Base-by-base conservation (phyloP, 2,113 vertebrate genomes). In the Corythoichthys intestinalis region DNA sequence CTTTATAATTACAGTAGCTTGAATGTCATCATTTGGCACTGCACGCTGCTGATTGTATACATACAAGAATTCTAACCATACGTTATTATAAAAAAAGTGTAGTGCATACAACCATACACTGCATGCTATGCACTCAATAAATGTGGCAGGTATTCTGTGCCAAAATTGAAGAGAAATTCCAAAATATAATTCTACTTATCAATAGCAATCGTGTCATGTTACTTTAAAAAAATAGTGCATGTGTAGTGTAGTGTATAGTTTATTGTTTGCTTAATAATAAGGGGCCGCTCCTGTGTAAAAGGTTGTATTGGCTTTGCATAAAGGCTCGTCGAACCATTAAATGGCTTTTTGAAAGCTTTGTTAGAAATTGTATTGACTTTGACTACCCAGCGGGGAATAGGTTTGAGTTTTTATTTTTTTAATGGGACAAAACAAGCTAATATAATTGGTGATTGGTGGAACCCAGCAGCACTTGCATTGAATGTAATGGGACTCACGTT, bases 21-120 rank as follows among this genome's bases (percentile, higher is more conserved):
- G 89, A 88, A 82, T 87, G 86, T 90, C 78, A 86, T 83, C 77
- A 80, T 82, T 83, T 90, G 88, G 87, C 88, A 82, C 80, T 68
- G 20, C 20, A 28, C 20, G 20, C 20, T 28, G 20, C 20, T 28
- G 20, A 28, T 28, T 28, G 20, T 28, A 28, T 28, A 28, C 20
- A 28, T 28, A 28, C 20, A 48, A 10, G 12, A 1, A 1, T 48
- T 11, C 47, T 15, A 15, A 13, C 48, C 14, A 4, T 50, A 50
- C 3, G 11, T 57, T 57, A 6, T 12, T 14, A 14, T 57, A 11
- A 35, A 57, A 57, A 8, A 35, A 57, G 34, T 57, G 5, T 35
- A 14, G 28, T 3, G 13, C 28, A 35, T 57, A 14, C 34, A 37
- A 57, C 56, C 12, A 4, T 54, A 28, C 46, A 28, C 20, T 28